These are phyloP conservation scores for Luffia ferchaultella DNA, from an alignment of 2,888 invertebrate genomes.

Conservation along the genomic window DNA sequence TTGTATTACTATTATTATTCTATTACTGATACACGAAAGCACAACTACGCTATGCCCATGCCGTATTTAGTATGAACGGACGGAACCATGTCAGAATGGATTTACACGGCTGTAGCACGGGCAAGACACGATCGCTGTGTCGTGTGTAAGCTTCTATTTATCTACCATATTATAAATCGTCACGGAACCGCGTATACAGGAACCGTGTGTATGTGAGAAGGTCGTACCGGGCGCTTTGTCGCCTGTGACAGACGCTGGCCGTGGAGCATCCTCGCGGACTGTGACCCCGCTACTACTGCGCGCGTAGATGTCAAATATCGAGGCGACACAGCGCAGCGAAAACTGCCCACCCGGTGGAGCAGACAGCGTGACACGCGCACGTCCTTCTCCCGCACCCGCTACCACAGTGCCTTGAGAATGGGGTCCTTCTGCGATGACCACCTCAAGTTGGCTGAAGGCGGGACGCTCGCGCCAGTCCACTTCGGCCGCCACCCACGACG, in stretches of 20 bases:
- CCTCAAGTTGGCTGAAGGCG: conserved; percentile 48
- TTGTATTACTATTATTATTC: too few relatives aligned
- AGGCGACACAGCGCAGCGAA: conserved; percentile 64
- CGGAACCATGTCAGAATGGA: too few relatives aligned
- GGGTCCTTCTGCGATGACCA: conserved; percentile 35
- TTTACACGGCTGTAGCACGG: too few relatives aligned
- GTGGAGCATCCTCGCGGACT: conserved; percentile 66
- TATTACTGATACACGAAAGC: too few relatives aligned
- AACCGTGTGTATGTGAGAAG: not conserved
- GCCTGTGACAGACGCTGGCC: conserved; percentile 56
- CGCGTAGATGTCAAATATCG: conserved; percentile 66
- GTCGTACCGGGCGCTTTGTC: conserved; percentile 29
- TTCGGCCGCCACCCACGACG: conserved; percentile 32
- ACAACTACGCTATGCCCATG: too few relatives aligned
- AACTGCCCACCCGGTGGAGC: conserved; percentile 55
- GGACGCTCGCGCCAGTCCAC: conserved; percentile 48
- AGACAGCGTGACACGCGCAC: conserved; percentile 36
- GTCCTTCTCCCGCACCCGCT: not conserved
- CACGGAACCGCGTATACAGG: too few relatives aligned
- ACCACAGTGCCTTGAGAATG: conserved; percentile 17
- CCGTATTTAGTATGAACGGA: too few relatives aligned
- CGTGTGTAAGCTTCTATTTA: too few relatives aligned
- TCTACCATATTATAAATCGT: too few relatives aligned
- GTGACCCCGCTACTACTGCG: conserved; percentile 59
- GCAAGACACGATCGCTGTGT: too few relatives aligned